These are phyloP conservation scores for Lumbricus terrestris DNA, from an alignment of 2,888 invertebrate genomes.

Conservation along the genomic window DNA sequence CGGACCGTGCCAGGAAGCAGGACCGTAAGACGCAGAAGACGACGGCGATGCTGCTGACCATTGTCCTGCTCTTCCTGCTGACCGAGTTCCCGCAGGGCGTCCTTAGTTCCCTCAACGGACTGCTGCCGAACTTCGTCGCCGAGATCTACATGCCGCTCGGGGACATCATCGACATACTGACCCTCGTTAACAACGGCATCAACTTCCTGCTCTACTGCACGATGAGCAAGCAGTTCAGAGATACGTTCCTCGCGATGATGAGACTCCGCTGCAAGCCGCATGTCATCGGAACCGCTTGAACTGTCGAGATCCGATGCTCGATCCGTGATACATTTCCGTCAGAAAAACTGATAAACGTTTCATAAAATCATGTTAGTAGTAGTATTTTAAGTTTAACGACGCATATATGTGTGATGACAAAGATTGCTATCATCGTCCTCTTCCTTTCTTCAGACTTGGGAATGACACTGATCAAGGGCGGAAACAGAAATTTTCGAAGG, in stretches of 20 bases:
- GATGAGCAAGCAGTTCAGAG: conserved; percentile 89
- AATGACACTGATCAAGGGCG: too few species aligned
- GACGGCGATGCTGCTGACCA: conserved; percentile 82
- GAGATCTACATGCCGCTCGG: conserved; percentile 65
- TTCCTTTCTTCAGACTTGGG: too few species aligned
- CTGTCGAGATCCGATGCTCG: neutral
- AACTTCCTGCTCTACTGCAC: conserved; percentile 90
- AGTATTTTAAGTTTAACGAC: too few species aligned
- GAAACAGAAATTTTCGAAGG: too few species aligned
- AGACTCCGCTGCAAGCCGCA: neutral
- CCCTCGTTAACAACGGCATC: conserved; percentile 85
- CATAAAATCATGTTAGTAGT: too few species aligned
- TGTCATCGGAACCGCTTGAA: neutral
- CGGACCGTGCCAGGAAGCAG: neutral
- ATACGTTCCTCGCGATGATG: conserved; percentile 55
- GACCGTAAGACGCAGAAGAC: conserved; percentile 68
- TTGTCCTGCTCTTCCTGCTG: conserved; percentile 83
- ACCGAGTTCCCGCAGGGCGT: conserved; percentile 84
- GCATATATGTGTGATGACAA: too few species aligned
- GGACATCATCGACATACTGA: conserved; percentile 85
- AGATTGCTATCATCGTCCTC: too few species aligned
- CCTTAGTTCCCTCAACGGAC: conserved; percentile 73
- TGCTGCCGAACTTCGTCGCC: conserved; percentile 68
- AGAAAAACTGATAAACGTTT: neutral
- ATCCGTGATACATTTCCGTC: neutral